Base-by-base conservation (phyloP, 1,140 invertebrate species). In the Dolichoris vasculosae region DNA sequence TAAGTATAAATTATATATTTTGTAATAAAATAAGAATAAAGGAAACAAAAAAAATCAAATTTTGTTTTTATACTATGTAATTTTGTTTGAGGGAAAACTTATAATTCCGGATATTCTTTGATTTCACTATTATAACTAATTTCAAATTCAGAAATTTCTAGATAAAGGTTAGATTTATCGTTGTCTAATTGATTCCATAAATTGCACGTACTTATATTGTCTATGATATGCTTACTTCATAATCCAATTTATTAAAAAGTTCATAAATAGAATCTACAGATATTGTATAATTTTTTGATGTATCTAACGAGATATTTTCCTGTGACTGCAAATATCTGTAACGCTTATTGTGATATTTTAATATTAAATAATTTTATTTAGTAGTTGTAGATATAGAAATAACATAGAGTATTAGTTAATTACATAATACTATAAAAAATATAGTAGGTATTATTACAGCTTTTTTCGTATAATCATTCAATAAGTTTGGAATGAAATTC, bases 111-210 rank as follows among this genome's bases (percentile, higher is more conserved):
- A 91, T 89, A 32, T 90, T 86, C 35, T 85, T 82, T 32, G 88
- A 77, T 30, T 83, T 40, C n/a, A 26, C 9, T 40, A 40, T 0
- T 40, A 30, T 20, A 11, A 80, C 35, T 13, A 88, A 87, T 82
- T 92, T 93, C 9, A 91, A 86, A 38, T 92, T 93, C 9, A 91
- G 51, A 17, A 91, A 91, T 81, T 93, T 92, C 82, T 92, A 89
- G 0, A 92, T 59, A n/a, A 90, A 59, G 9, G 9, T 9, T 23
- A 91, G 88, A 84, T 91, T 91, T 23, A 88, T 46, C 26, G 89
- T 63, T 3, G 86, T 32, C 3, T 87, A 84, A 71, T 92, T 90
- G n/a, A 90, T 59, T 13, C 90, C 91, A 63, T 91, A 92, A 7
- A 88, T 86, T 35, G 91, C 89, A 64, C 91, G 90, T 30, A 86